phyloP scores from a whole-genome alignment of 2,797 vertebrate species.

The Botia almorhae region DNA sequence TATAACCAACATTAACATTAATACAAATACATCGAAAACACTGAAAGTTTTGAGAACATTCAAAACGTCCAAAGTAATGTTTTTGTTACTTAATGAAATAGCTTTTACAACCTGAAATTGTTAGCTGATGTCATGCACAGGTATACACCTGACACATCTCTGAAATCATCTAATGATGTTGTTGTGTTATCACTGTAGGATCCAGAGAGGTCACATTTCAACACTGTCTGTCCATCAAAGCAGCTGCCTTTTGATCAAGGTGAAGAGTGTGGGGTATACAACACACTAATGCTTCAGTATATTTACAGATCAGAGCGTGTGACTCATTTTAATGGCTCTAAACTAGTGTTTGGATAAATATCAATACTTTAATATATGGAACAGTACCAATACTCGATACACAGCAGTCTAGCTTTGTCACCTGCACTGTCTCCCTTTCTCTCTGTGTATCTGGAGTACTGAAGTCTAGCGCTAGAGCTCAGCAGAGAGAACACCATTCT shows the following conservation, averaged over 20 bases:
- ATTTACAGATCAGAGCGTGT: neutral
- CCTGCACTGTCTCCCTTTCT: too few relatives aligned
- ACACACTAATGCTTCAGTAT: neutral
- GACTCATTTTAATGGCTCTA: neutral
- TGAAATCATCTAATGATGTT: neutral
- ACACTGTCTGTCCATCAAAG: neutral
- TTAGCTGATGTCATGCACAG: neutral
- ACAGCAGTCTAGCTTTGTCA: too few relatives aligned
- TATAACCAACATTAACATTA: too few relatives aligned
- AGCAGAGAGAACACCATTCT: too few relatives aligned
- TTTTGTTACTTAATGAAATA: neutral
- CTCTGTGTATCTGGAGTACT: too few relatives aligned
- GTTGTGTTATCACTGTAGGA: conserved; percentile 1
- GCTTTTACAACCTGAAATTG: neutral
- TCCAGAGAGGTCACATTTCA: neutral
- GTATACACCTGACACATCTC: neutral
- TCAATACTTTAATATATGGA: too few relatives aligned
- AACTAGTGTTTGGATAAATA: too few relatives aligned
- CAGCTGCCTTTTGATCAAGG: neutral
- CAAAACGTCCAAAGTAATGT: too few relatives aligned
- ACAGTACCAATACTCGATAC: too few relatives aligned
- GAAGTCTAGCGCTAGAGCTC: too few relatives aligned
- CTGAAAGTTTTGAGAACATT: too few relatives aligned
- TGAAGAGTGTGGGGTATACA: neutral
- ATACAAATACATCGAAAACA: too few relatives aligned